Evolutionary conservation across 2,797 vertebrate genomes (phyloP).

Genomic region (Sarcoramphus papa): DNA sequence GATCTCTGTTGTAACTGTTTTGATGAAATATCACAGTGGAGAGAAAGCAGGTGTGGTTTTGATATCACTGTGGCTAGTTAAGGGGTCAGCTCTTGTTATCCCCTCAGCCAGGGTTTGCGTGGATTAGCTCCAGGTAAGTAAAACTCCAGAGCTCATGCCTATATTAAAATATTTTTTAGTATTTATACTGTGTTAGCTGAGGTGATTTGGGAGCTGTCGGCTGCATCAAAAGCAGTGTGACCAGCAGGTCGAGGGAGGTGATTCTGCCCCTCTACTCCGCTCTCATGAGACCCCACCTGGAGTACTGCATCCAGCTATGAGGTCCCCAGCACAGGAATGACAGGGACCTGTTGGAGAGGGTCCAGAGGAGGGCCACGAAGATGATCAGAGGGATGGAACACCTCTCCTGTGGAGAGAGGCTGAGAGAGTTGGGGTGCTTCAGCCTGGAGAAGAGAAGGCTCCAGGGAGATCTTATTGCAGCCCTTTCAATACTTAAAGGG

Average conservation of each 20-base stretch:
- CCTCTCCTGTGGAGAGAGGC: background rate
- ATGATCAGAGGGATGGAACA: background rate
- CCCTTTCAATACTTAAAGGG: background rate
- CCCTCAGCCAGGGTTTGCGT: background rate
- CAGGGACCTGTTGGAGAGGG: rapidly evolving
- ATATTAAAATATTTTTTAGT: background rate
- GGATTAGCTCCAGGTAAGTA: background rate
- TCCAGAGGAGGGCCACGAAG: background rate
- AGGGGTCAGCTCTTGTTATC: background rate
- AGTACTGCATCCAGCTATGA: background rate
- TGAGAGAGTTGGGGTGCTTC: background rate
- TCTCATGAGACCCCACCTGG: background rate
- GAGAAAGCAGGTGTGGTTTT: background rate
- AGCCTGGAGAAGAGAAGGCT: background rate
- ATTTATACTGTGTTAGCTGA: background rate
- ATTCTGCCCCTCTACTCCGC: background rate
- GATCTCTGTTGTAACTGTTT: background rate
- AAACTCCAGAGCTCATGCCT: background rate
- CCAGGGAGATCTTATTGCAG: background rate
- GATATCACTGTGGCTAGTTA: background rate
- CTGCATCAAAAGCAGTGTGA: background rate
- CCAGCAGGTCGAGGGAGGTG: background rate
- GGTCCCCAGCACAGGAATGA: background rate
- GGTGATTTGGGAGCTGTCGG: background rate
- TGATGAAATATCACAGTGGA: background rate